Conservation (phyloP, 1,140 invertebrate species). For the Cardiocondyla obscurior region DNA sequence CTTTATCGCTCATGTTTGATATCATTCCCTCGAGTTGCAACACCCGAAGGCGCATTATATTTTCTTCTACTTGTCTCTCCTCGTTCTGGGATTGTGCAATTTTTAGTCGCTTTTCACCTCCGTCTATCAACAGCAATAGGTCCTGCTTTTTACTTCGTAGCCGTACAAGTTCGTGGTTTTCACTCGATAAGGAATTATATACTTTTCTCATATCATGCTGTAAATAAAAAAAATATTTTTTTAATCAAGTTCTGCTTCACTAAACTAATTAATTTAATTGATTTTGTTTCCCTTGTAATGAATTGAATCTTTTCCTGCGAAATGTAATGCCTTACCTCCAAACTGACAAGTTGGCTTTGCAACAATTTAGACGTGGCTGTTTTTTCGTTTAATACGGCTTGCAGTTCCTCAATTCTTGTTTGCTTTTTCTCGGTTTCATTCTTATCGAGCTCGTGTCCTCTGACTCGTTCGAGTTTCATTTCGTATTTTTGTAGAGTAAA, state of each 20-base stretch:
- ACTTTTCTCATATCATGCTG: constrained; percentile 76
- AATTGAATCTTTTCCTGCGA: neutral
- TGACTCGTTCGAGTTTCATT: constrained; percentile 74
- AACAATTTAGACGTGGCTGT: constrained; percentile 79
- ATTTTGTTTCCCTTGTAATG: neutral
- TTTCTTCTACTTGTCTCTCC: constrained; percentile 86
- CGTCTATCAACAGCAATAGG: constrained; percentile 81
- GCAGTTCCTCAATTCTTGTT: constrained; percentile 81
- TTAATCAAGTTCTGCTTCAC: neutral
- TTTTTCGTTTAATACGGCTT: constrained; percentile 78
- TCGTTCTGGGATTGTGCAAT: constrained; percentile 79
- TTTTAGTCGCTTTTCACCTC: constrained; percentile 85
- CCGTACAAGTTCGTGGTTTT: constrained; percentile 76
- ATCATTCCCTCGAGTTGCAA: constrained; percentile 85
- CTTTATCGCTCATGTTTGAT: constrained; percentile 84
- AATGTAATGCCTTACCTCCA: constrained; percentile 80
- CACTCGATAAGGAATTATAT: constrained; percentile 68
- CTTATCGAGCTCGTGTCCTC: constrained; percentile 71
- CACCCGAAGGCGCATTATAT: constrained; percentile 85
- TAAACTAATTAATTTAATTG: neutral
- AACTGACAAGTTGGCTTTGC: constrained; percentile 83
- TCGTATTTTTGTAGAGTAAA: constrained; percentile 76
- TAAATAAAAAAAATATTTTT: neutral
- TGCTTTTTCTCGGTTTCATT: constrained; percentile 78
- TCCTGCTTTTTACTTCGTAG: constrained; percentile 82